Evolutionary conservation across 2,888 invertebrate species (phyloP).

Genomic region (Embidobia sp.): DNA sequence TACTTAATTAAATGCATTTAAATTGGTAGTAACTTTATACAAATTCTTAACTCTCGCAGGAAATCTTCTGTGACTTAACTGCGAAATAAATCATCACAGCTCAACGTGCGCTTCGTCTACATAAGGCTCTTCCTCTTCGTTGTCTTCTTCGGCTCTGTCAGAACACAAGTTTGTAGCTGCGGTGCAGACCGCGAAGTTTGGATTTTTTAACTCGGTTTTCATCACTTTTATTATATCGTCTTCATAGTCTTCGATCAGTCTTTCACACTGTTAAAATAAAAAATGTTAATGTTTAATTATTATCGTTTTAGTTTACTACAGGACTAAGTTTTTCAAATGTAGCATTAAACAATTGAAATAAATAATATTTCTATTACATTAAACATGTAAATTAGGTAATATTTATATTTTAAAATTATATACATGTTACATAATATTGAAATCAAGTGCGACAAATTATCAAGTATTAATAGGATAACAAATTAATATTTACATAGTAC

Average conservation of each 20-base stretch:
- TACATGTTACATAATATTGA: neutral
- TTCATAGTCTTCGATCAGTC: conserved; percentile 49
- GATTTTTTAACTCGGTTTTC: conserved; percentile 11
- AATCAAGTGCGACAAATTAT: neutral
- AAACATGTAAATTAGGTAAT: neutral
- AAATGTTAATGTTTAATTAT: no score
- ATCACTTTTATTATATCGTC: conserved; percentile 34
- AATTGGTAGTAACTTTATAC: no score
- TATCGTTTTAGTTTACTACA: no score
- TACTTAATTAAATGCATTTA: no score
- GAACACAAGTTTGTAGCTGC: conserved; percentile 27
- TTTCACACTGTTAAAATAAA: conserved; percentile 47
- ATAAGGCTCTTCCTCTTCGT: conserved; percentile 36
- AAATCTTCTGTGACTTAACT: neutral
- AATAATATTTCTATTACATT: neutral
- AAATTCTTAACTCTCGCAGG: no score
- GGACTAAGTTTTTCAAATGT: neutral
- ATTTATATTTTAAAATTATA: neutral
- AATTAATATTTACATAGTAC: conserved; percentile 87
- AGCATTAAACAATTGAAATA: neutral
- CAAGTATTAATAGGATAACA: no score
- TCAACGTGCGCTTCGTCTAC: conserved; percentile 23
- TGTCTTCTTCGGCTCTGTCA: conserved; percentile 31
- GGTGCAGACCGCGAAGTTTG: conserved; percentile 33
- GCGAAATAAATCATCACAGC: conserved; percentile 10